Evolutionary conservation across 2,113 vertebrate species (phyloP).

Genomic region (Myotis lucifugus): DNA sequence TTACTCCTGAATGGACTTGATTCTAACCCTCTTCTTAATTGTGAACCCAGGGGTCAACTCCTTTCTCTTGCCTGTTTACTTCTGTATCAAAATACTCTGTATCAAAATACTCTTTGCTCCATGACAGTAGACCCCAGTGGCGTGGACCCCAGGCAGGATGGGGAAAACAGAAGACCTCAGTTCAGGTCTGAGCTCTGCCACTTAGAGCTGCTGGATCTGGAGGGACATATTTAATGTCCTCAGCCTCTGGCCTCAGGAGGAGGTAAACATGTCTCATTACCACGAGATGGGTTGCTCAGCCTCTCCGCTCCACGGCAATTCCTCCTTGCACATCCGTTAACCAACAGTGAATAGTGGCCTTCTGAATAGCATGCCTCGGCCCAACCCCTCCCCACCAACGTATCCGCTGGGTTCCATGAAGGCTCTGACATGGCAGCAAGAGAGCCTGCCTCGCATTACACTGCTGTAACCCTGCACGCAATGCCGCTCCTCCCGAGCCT

Average conservation of each 20-base stretch:
- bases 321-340: neutral
- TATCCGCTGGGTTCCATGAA: neutral
- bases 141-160: neutral
- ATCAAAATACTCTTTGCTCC: neutral
- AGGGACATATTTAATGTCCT: neutral
- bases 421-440: neutral
- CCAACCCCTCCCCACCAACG: neutral
- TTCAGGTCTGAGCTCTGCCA: neutral
- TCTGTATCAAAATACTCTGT: neutral
- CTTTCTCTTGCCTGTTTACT: neutral
- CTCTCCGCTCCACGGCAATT: neutral
- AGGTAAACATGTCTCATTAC: neutral
- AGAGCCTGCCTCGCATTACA: neutral
- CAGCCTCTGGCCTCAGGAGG: neutral
- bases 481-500: neutral
- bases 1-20: neutral
- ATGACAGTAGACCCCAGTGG: neutral
- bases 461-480: neutral
- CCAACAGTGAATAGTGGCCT: neutral
- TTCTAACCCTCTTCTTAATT: constrained; percentile 7
- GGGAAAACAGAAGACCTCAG: neutral
- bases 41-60: neutral
- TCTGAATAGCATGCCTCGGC: neutral
- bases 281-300: neutral
- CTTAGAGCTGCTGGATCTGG: neutral